phyloP scores from a whole-genome alignment of 1,140 invertebrate genomes.

The Neodiprion fabricii region DNA sequence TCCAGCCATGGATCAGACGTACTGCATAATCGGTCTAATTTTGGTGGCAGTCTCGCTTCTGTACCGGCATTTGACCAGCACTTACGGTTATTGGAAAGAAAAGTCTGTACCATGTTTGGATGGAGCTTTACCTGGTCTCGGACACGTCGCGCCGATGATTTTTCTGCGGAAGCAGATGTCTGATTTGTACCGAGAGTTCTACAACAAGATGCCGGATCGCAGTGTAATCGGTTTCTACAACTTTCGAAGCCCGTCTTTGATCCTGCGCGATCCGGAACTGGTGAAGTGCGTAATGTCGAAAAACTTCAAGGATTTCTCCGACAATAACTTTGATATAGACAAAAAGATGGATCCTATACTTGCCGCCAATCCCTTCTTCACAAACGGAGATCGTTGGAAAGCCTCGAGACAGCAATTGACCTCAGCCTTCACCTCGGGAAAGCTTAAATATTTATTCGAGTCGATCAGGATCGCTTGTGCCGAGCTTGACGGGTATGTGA shows the following conservation, averaged over 20 bases:
- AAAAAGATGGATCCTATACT: slow-evolving; percentile 30
- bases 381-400: slow-evolving; percentile 34
- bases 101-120: slow-evolving; percentile 51
- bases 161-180: slow-evolving; percentile 19
- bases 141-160: slow-evolving; percentile 36
- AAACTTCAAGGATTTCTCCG: slow-evolving; percentile 42
- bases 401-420: slow-evolving; percentile 21
- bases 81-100: slow-evolving; percentile 55
- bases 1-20: neutral
- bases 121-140: slow-evolving; percentile 34
- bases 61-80: slow-evolving; percentile 39
- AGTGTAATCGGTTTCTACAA: slow-evolving; percentile 45
- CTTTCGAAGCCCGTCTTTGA: slow-evolving; percentile 30
- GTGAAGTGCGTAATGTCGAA: slow-evolving; percentile 44
- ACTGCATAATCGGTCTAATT: neutral
- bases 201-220: slow-evolving; percentile 16
- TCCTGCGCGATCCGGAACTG: slow-evolving; percentile 46
- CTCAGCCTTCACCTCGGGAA: slow-evolving; percentile 30
- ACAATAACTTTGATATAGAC: slow-evolving; percentile 27
- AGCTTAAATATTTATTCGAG: slow-evolving; percentile 27
- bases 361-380: slow-evolving; percentile 47
- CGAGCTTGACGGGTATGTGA: slow-evolving; percentile 30
- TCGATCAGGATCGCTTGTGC: slow-evolving; percentile 20
- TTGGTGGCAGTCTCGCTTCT: neutral
- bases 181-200: slow-evolving; percentile 25